Percentiles rank a stretch among this genome's conserved stretches.
phyloP scores from a whole-genome alignment of 1,140 invertebrate species.

The Lepidurus arcticus region DNA sequence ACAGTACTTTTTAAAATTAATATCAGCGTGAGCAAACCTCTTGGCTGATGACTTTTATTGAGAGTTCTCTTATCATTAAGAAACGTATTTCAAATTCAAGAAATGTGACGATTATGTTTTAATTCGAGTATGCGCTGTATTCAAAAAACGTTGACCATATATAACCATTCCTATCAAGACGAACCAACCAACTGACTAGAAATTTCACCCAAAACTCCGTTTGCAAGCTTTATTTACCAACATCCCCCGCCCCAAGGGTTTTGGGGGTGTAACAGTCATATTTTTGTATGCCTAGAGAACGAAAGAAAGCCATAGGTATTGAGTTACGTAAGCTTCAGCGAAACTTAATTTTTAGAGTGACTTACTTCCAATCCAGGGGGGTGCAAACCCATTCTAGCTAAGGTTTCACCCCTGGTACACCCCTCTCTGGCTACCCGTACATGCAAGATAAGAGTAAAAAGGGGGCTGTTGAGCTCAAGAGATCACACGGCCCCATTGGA shows the following conservation, averaged over 20 bases:
- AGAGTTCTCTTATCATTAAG: too few species aligned
- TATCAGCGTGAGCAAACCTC: too few species aligned
- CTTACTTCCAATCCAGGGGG: not conserved
- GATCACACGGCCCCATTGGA: not conserved
- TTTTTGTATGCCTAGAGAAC: too few species aligned
- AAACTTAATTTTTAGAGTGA: too few species aligned
- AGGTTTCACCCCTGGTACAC: not conserved
- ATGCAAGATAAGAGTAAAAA: not conserved
- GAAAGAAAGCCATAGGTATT: too few species aligned
- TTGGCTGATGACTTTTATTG: too few species aligned
- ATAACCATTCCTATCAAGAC: not conserved
- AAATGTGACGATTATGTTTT: not conserved
- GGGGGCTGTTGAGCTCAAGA: slow-evolving; percentile 13
- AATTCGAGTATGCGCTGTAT: not conserved
- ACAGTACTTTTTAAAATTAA: too few species aligned
- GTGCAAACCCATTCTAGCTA: not conserved
- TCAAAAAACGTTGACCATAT: not conserved
- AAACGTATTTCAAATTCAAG: too few species aligned
- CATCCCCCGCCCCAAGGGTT: too few species aligned
- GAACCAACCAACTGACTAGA: slow-evolving; percentile 12
- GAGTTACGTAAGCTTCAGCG: too few species aligned
- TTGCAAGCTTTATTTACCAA: too few species aligned
- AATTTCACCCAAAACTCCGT: not conserved
- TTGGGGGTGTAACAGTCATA: too few species aligned
- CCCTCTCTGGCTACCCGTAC: not conserved